phyloP scores from a whole-genome alignment of 1,140 invertebrate species.

The Glossosoma conforme region DNA sequence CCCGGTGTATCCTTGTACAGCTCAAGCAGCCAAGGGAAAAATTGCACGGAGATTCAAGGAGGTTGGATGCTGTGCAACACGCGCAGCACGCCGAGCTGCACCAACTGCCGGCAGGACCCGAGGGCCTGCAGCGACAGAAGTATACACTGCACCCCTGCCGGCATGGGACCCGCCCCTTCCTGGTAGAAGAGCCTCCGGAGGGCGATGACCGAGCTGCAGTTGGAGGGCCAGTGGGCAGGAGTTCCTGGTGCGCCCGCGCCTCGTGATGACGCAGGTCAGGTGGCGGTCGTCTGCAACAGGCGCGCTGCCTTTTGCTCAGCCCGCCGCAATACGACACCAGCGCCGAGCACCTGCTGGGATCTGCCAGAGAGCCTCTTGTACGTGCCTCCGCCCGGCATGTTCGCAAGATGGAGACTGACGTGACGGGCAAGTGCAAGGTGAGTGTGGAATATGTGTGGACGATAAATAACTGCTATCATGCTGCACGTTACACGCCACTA shows the following conservation, averaged over 20 bases:
- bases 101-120: slow-evolving; percentile 46
- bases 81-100: slow-evolving; percentile 54
- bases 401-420: slow-evolving; percentile 62
- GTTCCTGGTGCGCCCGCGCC: no score
- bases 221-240: no score
- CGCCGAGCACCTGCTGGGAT: slow-evolving; percentile 41
- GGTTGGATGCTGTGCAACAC: slow-evolving; percentile 30
- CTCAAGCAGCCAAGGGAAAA: background rate
- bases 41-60: background rate
- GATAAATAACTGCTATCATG: background rate
- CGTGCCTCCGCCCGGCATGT: slow-evolving; percentile 45
- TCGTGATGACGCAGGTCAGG: slow-evolving; percentile 38
- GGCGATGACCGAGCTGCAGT: slow-evolving; percentile 44
- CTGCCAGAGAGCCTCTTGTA: slow-evolving; percentile 48
- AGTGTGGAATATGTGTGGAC: background rate
- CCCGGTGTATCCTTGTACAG: no score
- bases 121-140: slow-evolving; percentile 37
- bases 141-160: slow-evolving; percentile 42
- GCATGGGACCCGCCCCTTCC: slow-evolving; percentile 49
- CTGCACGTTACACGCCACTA: background rate
- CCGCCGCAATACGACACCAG: slow-evolving; percentile 54
- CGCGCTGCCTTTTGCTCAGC: slow-evolving; percentile 55
- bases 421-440: slow-evolving; percentile 59
- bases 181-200: slow-evolving; percentile 50
- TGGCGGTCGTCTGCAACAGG: slow-evolving; percentile 59